These are phyloP conservation scores for Sebastes taczanowskii DNA, from an alignment of 2,797 vertebrate species.

Conservation along the genomic window DNA sequence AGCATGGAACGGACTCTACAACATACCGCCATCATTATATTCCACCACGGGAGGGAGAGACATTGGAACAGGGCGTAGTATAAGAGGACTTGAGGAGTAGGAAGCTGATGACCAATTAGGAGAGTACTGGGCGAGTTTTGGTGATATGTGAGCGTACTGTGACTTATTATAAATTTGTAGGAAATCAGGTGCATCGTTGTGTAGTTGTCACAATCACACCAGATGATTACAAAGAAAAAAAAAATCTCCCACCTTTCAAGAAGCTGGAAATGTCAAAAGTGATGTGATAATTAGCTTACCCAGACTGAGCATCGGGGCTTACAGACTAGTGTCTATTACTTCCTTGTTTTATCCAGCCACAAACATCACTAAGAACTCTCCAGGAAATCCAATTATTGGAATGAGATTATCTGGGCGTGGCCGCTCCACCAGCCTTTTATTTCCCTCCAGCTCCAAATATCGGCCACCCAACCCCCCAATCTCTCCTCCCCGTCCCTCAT, in stretches of 20 bases:
- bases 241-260: not conserved
- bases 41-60: not conserved
- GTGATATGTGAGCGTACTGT: not conserved
- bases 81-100: not conserved
- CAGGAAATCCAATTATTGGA: slow-evolving; percentile 68
- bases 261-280: slow-evolving; percentile 15
- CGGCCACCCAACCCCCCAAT: slow-evolving; percentile 7
- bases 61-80: rapidly evolving
- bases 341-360: slow-evolving; percentile 10
- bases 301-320: not conserved
- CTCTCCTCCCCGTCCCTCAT: slow-evolving; percentile 26
- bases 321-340: slow-evolving; percentile 20
- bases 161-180: not conserved
- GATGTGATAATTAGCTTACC: not conserved
- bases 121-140: not conserved
- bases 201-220: not conserved
- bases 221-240: not conserved
- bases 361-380: slow-evolving; percentile 39
- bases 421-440: slow-evolving; percentile 27
- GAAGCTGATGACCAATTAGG: not conserved
- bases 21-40: too few relatives aligned
- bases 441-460: slow-evolving; percentile 38
- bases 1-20: not conserved
- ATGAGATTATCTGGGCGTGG: slow-evolving; percentile 60
- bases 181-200: not conserved